Evolutionary conservation across 1,140 invertebrate genomes (phyloP), one percentile per base, ranked within the genome.

Genomic region (Bilobella aurantiaca): DNA sequence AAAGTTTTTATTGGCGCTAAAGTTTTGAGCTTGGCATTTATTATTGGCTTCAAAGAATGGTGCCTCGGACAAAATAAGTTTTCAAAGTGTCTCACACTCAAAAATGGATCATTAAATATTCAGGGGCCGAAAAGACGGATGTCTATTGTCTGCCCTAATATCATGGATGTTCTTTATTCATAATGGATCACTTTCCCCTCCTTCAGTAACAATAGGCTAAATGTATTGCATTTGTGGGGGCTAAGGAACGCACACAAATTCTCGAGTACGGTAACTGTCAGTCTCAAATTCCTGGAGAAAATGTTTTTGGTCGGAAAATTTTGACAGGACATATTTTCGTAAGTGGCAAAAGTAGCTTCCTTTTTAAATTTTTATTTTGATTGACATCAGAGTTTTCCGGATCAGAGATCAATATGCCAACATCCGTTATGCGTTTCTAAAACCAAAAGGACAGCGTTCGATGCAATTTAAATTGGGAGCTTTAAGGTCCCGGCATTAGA

Each of bases 91-190:
- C 30, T 47, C 21, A 29, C 42, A 25, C 56, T 34, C 49, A 29
- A 25, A n/a, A 21, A n/a, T 28, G 21, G 16, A 27, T 46, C 1
- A n/a, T 63, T 63, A 49, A 37, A 53, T 21, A 63, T 63, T 63
- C 28, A 63, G 30, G 8, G 42, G 47, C 1, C 25, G 49, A 53
- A 63, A 63, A 32, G 47, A 49, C 62, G 30, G 28, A 25, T 63
- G 5, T 63, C 47, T 31, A 16, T 53, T 32, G 47, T 49, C 18
- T 63, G 62, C 56, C 62, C 49, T 56, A 34, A 46, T 62, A 63
- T 53, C 62, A 49, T 49, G 25, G 47, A 63, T 63, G 47, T 28
- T 63, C 29, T 5, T n/a, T 27, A 63, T 53, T n/a, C 56, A 63
- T 63, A 53, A 56, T 63, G 30, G 12, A 61, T 34, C 23, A 61